Base-by-base conservation (phyloP, 2,113 vertebrate genomes). In the Osmerus mordax region DNA sequence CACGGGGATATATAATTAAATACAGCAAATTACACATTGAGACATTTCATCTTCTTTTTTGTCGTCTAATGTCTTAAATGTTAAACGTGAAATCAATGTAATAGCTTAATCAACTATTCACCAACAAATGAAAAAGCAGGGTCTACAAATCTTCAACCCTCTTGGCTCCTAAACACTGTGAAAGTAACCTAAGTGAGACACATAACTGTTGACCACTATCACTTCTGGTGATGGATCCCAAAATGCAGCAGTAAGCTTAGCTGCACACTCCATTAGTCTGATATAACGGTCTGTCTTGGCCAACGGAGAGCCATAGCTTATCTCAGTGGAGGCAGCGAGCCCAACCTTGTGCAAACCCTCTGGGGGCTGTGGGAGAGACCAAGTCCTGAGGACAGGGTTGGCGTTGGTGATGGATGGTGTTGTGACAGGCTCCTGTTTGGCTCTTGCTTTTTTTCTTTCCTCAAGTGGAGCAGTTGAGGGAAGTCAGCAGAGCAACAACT, bases 201-300 rank as follows among this genome's bases (percentile, higher is more conserved):
- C 47, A 51, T 11, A 65, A 65, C 32, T 65, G 64, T 65, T 29
- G 9, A 18, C 23, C 25, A 9, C 29, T 41, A 18, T 65, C 64
- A 65, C 64, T 15, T 51, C 36, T 51, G 16, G 32, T 51, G 32
- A 65, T 65, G 64, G 36, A 65, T 51, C 41, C 41, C 18, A 41
- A 65, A 4, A 47, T 4, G 13, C 64, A 65, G 64, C 64, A 9
- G 32, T 51, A 51, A 65, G 64, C 64, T 51, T 21, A 51, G 64
- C 64, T 47, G 64, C 64, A 65, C 64, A 65, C 36, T 65, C 41
- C 64, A 65, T 65, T 65, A 65, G n/a, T 65, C 19, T 51, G 41
- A 23, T 47, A 19, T 41, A 65, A 51, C 12, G 19, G 18, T 21
- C 36, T 65, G 41, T 65, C 64, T 13, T 7, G 32, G 32, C 19